Conservation (phyloP, 2,888 invertebrate species). For the Mythimna impura region DNA sequence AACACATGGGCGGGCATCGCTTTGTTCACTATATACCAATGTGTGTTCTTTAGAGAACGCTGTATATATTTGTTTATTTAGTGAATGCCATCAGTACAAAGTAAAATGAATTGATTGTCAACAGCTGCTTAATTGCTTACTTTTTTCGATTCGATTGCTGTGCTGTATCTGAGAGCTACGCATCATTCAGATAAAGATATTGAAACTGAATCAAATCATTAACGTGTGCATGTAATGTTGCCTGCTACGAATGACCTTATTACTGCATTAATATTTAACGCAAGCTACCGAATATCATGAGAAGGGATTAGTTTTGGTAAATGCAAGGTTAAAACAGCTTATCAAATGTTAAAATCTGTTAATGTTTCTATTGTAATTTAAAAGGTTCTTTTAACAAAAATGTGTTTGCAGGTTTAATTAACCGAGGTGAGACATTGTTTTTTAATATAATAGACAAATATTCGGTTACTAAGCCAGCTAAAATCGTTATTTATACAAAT, state of each 20-base stretch:
- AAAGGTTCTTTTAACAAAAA: slow-evolving; percentile 3
- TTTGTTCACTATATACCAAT: slow-evolving; percentile 38
- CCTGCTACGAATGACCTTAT: neutral
- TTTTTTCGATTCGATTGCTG: neutral
- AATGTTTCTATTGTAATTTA: slow-evolving; percentile 14
- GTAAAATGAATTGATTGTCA: slow-evolving; percentile 13
- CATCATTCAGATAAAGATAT: neutral
- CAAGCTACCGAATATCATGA: slow-evolving; percentile 13
- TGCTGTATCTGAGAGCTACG: neutral
- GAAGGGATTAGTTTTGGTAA: slow-evolving; percentile 23
- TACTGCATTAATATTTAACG: neutral
- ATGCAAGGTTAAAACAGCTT: slow-evolving; percentile 36
- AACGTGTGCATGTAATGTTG: neutral
- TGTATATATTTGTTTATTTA: slow-evolving; percentile 34
- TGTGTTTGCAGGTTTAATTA: slow-evolving; percentile 21
- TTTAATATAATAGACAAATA: slow-evolving; percentile 19
- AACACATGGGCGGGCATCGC: slow-evolving; percentile 69
- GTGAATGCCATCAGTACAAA: slow-evolving; percentile 6
- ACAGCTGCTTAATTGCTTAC: neutral
- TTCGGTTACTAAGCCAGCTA: slow-evolving; percentile 3
- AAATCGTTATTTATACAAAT: slow-evolving; percentile 33
- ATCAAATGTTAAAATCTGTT: slow-evolving; percentile 17
- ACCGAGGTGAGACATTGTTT: slow-evolving; percentile 28
- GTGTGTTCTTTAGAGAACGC: slow-evolving; percentile 2
- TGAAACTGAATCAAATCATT: neutral